Percentiles rank a stretch among this genome's conserved stretches.
Conservation (phyloP, 35 echinoderm and acorn worm genomes). For the Heliocidaris erythrogramma region DNA sequence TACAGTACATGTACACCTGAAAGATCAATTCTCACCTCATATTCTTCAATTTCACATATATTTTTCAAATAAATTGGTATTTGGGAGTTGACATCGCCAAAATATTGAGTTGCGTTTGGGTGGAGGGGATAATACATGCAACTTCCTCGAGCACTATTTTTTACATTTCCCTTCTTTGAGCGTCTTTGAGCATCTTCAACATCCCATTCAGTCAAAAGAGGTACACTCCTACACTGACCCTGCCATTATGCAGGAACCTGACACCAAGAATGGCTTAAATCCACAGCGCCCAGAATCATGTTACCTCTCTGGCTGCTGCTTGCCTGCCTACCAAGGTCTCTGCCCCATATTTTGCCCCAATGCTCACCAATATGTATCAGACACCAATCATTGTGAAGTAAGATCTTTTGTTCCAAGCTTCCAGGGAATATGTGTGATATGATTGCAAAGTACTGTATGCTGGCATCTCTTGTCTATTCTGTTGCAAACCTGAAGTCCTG, state of each 20-base stretch:
- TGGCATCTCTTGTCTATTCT: not conserved
- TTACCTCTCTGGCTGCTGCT: not conserved
- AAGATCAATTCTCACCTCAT: not conserved
- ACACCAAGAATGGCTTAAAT: conserved; percentile 12
- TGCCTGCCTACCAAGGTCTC: not conserved
- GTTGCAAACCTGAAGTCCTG: not conserved
- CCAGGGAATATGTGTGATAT: not conserved
- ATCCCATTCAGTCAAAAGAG: conserved; percentile 9
- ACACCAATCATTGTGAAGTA: not conserved
- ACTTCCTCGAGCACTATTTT: not conserved
- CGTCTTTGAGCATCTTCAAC: not conserved
- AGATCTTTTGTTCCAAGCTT: not conserved
- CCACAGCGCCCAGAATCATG: not conserved
- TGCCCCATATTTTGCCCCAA: not conserved
- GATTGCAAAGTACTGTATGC: not conserved
- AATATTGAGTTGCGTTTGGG: not conserved
- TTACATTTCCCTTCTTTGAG: not conserved
- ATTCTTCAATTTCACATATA: too few relatives aligned
- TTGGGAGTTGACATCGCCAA: not conserved
- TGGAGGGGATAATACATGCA: not conserved
- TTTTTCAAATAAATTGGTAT: too few relatives aligned
- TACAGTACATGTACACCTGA: not conserved
- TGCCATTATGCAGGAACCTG: conserved; percentile 1
- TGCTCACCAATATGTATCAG: not conserved
- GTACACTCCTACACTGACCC: not conserved